A percentile compares a stretch with the other conserved stretches of the same genome.
These are phyloP conservation scores for Brachypodius melanocephalos DNA, from an alignment of 2,113 vertebrate genomes.

Conservation along the genomic window DNA sequence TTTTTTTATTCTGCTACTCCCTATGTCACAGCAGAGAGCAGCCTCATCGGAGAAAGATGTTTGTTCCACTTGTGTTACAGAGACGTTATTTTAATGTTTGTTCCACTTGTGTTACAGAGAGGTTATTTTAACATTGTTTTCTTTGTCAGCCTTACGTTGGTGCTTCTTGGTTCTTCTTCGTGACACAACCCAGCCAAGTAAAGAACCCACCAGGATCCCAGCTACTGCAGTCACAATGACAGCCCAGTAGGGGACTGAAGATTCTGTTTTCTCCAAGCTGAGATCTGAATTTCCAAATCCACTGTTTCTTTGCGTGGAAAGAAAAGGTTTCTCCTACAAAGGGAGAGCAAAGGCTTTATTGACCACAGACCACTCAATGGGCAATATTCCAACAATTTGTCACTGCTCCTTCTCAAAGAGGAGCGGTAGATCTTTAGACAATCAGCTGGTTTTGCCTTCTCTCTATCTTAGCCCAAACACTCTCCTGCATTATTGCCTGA, in stretches of 20 bases:
- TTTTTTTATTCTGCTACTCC: neutral
- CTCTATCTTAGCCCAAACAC: neutral
- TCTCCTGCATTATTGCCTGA: neutral
- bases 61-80: neutral
- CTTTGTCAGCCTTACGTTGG: neutral
- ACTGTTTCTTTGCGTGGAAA: conserved; percentile 83
- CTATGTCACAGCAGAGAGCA: neutral
- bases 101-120: neutral
- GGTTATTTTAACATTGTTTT: neutral
- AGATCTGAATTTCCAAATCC: neutral
- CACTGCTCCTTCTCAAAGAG: neutral
- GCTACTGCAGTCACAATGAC: conserved; percentile 70
- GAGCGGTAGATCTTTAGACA: neutral
- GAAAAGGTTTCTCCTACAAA: conserved; percentile 82
- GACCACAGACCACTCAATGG: neutral
- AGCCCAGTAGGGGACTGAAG: conserved; percentile 72
- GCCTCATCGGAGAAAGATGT: neutral
- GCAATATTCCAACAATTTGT: neutral
- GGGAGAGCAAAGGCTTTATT: neutral
- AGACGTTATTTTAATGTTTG: neutral
- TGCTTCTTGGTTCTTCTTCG: conserved; percentile 13
- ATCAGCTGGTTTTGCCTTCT: neutral
- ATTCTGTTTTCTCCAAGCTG: neutral
- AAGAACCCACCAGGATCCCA: conserved; percentile 72
- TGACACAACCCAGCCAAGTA: conserved; percentile 53